Evolutionary conservation across 2,888 invertebrate genomes (phyloP).

Genomic region (Meliscaeva auricollis): DNA sequence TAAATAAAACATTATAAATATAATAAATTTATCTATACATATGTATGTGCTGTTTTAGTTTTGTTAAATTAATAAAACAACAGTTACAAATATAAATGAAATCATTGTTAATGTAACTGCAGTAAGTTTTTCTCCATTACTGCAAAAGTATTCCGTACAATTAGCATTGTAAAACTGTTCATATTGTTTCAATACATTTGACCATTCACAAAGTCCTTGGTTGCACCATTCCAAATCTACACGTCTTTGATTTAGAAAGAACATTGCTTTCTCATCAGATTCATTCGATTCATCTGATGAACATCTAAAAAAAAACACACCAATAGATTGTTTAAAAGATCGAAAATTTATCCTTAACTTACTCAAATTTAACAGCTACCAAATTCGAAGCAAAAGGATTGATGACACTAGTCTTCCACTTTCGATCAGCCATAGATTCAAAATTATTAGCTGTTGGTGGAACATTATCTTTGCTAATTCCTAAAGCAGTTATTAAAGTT

Average conservation of each 20-base stretch:
- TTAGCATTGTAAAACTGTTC: conserved; percentile 84
- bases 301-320: conserved; percentile 70
- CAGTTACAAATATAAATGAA: not conserved
- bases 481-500: conserved; percentile 87
- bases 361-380: conserved; percentile 90
- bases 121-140: conserved; percentile 77
- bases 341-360: conserved; percentile 78
- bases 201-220: conserved; percentile 92
- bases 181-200: conserved; percentile 87
- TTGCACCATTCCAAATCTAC: conserved; percentile 89
- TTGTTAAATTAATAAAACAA: not conserved
- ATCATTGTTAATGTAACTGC: not conserved
- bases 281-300: conserved; percentile 78
- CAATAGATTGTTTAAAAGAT: not conserved
- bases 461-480: conserved; percentile 86
- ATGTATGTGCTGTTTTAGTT: too few relatives aligned
- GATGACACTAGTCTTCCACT: conserved; percentile 89
- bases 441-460: conserved; percentile 88
- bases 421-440: conserved; percentile 85
- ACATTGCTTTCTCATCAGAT: conserved; percentile 86
- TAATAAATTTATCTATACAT: not conserved
- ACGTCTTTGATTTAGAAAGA: conserved; percentile 89
- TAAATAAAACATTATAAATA: too few relatives aligned
- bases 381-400: conserved; percentile 90
- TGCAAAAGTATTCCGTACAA: conserved; percentile 81